phyloP scores from a whole-genome alignment of 92 coral and sea anemone genomes.

The Parazoanthus atlanticus region DNA sequence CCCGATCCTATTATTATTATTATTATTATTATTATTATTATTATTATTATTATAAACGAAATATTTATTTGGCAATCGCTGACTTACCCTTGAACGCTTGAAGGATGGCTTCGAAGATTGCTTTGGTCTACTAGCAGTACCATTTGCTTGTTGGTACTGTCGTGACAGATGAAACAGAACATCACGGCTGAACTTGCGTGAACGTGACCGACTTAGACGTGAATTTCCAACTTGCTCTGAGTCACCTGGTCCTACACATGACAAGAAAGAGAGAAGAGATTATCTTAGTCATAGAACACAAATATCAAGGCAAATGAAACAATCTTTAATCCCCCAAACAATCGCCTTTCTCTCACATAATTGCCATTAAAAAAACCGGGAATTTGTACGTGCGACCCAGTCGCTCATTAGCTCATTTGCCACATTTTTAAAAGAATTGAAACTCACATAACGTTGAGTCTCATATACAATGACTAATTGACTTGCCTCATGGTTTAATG shows the following conservation, averaged over 20 bases:
- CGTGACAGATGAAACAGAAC: conserved; percentile 84
- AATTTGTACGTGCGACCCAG: too few species aligned
- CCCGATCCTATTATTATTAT: too few species aligned
- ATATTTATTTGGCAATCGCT: not conserved
- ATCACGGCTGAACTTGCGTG: conserved; percentile 87
- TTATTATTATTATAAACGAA: not conserved
- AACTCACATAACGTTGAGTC: too few species aligned
- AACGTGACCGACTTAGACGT: conserved; percentile 66
- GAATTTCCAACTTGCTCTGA: conserved; percentile 31
- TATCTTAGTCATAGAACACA: not conserved
- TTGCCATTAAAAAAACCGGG: not conserved
- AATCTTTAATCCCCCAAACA: not conserved
- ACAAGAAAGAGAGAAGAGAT: not conserved
- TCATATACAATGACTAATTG: too few species aligned
- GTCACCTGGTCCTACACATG: conserved; percentile 34
- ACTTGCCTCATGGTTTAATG: too few species aligned
- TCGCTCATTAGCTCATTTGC: too few species aligned
- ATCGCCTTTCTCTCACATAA: not conserved
- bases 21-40: too few species aligned
- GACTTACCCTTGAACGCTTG: conserved; percentile 78
- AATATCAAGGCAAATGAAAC: not conserved
- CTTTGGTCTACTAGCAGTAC: conserved; percentile 51
- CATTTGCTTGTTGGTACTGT: conserved; percentile 70
- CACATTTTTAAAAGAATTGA: too few species aligned
- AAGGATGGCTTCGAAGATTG: conserved; percentile 65